Evolutionary conservation across 2,888 invertebrate genomes (phyloP).

Genomic region (Melangyna quadrimaculata): DNA sequence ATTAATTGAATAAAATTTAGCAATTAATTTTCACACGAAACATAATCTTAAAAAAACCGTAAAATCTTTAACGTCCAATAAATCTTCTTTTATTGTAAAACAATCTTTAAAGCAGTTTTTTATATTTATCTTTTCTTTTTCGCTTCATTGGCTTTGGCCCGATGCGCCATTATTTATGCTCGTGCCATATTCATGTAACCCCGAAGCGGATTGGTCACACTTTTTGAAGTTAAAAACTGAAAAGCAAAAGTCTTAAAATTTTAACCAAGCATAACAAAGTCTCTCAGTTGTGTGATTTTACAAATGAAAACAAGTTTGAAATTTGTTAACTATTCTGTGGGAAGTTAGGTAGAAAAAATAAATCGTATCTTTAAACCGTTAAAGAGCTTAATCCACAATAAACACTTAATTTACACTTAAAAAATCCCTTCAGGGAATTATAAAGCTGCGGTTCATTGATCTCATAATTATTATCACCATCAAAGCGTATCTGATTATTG

Average conservation of each 20-base stretch:
- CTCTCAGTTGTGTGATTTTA: not conserved
- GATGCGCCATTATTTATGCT: slow-evolving; percentile 23
- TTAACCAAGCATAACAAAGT: not conserved
- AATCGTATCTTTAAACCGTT: not conserved
- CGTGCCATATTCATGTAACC: slow-evolving; percentile 27
- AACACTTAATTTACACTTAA: not conserved
- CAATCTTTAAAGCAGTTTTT: not conserved
- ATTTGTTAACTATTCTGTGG: not conserved
- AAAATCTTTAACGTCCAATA: slow-evolving; percentile 23
- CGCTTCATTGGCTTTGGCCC: not conserved
- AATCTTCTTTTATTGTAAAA: not conserved
- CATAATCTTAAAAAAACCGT: slow-evolving; percentile 31
- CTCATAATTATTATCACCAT: slow-evolving; percentile 4
- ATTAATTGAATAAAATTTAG: not conserved
- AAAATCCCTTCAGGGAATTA: not conserved
- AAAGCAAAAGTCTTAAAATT: not conserved
- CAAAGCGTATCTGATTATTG: not conserved
- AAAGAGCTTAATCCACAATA: not conserved
- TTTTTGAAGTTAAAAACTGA: not conserved
- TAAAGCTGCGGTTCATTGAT: slow-evolving; percentile 59
- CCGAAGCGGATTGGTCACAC: slow-evolving; percentile 19
- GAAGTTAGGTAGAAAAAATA: not conserved
- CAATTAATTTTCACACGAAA: not conserved
- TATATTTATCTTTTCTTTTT: not conserved
- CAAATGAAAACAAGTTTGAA: not conserved